Percentiles rank a stretch among this genome's conserved stretches.
These are phyloP conservation scores for Astur gentilis DNA, from an alignment of 2,113 vertebrate genomes.

Conservation along the genomic window DNA sequence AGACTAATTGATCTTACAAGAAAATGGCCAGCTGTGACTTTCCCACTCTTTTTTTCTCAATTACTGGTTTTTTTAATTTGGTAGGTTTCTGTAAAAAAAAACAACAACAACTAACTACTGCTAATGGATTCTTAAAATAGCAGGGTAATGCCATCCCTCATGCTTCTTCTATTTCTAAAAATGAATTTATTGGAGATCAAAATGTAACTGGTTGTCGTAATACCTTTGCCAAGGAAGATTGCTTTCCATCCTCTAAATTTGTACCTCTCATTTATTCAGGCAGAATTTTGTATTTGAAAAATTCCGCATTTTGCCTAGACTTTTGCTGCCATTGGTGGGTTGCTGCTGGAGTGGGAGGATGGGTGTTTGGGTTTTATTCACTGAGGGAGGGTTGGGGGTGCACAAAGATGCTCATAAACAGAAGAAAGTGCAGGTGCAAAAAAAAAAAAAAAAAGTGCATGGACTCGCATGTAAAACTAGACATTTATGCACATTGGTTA, in stretches of 20 bases:
- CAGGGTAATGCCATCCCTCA: conserved; percentile 31
- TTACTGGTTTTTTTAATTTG: not conserved
- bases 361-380: not conserved
- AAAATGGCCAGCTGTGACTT: conserved; percentile 31
- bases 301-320: not conserved
- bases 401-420: not conserved
- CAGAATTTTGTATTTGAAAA: not conserved
- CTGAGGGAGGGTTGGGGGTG: not conserved
- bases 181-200: conserved; percentile 39
- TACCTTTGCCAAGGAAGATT: conserved; percentile 22
- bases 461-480: not conserved
- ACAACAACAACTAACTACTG: not conserved
- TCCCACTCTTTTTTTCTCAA: not conserved
- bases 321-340: not conserved
- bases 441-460: not conserved
- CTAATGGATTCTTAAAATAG: conserved; percentile 68
- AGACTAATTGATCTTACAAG: conserved; percentile 44
- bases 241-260: not conserved
- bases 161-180: conserved; percentile 57
- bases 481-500: not conserved
- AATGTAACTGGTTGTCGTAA: not conserved
- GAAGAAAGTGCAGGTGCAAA: not conserved
- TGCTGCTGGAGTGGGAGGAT: not conserved
- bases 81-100: conserved; percentile 32
- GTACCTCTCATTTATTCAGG: not conserved